These are phyloP conservation scores for Copidosoma aretas DNA, from an alignment of 2,888 invertebrate genomes.

Conservation along the genomic window DNA sequence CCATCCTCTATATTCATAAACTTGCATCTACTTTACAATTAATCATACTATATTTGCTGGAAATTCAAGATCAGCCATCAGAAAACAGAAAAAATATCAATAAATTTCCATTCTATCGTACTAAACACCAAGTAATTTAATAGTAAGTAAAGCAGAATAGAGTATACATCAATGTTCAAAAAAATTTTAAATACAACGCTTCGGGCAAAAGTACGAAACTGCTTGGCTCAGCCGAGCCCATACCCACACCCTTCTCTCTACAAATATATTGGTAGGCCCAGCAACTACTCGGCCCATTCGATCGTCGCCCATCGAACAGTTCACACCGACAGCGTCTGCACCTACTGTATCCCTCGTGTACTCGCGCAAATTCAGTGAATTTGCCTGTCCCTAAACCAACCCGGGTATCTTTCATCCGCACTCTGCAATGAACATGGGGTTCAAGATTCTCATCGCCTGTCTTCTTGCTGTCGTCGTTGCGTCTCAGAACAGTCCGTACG, in stretches of 20 bases:
- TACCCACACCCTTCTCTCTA: background rate
- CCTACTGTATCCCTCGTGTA: too few species aligned
- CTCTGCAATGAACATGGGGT: constrained; percentile 14
- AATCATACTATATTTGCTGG: too few species aligned
- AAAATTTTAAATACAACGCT: background rate
- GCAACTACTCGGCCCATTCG: constrained; percentile 2
- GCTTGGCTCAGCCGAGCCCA: background rate
- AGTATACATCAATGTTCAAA: background rate
- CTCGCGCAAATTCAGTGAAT: background rate
- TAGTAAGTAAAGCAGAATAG: too few species aligned
- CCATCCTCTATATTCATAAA: too few species aligned
- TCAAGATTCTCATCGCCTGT: background rate
- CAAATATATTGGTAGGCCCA: background rate
- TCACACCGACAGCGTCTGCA: constrained; percentile 4
- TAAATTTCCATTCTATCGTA: too few species aligned
- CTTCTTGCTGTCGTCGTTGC: constrained; percentile 3
- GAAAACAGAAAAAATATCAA: too few species aligned
- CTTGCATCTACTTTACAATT: too few species aligned
- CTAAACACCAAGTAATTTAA: too few species aligned
- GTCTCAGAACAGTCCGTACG: constrained; percentile 11
- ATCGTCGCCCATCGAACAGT: constrained; percentile 5
- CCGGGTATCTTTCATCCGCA: background rate
- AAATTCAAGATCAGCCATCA: too few species aligned
- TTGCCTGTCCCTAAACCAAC: background rate
- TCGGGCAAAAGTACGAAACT: background rate